Evolutionary conservation across 64 coral and sea anemone species (phyloP), one percentile per base, ranked within the genome.

Genomic region (Pocillopora damicornis): DNA sequence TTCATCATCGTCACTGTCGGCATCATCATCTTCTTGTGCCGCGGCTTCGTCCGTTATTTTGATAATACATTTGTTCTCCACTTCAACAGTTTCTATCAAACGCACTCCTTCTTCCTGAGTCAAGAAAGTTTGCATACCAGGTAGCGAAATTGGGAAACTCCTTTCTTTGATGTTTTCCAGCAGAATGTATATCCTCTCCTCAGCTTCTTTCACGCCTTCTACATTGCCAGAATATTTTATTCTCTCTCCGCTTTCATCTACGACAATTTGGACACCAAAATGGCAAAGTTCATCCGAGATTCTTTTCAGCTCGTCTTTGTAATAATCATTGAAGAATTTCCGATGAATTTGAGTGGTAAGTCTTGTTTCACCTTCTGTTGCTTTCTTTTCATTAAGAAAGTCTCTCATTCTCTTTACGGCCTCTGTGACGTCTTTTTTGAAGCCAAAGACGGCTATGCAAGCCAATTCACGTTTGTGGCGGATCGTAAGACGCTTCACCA

Each of bases 301-400:
- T 72, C 0, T 45, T 3, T 71, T 5, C 1, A 85, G 37, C 6
- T 85, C 81, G 0, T 57, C 65, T 58, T 30, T 73, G n/a, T 72
- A 85, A 73, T 57, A 85, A 9, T 85, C 64, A 0, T 58, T 58
- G 81, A 85, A 85, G 61, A 85, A 72, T 45, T 13, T 72, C 71
- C 64, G 81, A 73, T 85, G 81, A 30, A 72, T 66, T 65, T 17
- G 38, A 65, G 65, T n/a, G 71, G 37, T 65, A n/a, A 73, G 81
- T 25, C 37, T 25, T 6, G 72, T 58, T 65, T 73, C 64, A 56
- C 81, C 81, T 73, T 85, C 65, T 58, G 81, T 85, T 73, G 81
- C 81, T 85, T 85, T 85, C 17, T 71, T 85, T 65, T 85, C 81
- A 13, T 85, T 85, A 42, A 85, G 64, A 73, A 85, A 85, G 65